Percentiles rank a stretch among this genome's conserved stretches.
phyloP scores from a whole-genome alignment of 1,140 invertebrate genomes.

The Triops longicaudatus region DNA sequence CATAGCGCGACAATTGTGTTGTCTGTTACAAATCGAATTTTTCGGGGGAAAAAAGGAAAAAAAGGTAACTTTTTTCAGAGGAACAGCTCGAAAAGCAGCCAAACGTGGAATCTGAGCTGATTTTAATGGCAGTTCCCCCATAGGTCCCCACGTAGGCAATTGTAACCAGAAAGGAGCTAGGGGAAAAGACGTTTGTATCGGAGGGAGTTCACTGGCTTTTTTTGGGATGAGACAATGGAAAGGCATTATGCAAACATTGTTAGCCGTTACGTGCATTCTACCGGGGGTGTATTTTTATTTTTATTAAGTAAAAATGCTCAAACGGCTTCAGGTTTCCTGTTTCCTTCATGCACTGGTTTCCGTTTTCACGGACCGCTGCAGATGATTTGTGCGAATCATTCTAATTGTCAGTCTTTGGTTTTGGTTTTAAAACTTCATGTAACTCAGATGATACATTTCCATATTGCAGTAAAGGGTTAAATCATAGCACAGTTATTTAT shows the following conservation, averaged over 20 bases:
- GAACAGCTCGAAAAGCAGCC: neutral
- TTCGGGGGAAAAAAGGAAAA: neutral
- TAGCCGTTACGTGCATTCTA: neutral
- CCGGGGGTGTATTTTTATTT: neutral
- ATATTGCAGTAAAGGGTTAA: too few relatives aligned
- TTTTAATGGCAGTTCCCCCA: neutral
- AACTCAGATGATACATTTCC: neutral
- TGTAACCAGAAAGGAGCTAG: neutral
- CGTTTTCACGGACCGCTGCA: neutral
- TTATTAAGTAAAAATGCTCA: neutral
- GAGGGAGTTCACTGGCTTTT: neutral
- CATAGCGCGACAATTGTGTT: neutral
- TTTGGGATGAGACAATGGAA: neutral
- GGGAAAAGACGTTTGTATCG: neutral
- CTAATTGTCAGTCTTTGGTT: neutral
- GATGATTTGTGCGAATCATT: neutral
- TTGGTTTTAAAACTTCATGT: neutral
- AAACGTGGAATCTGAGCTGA: constrained; percentile 14
- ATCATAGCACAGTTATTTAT: too few relatives aligned
- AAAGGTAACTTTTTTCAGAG: neutral
- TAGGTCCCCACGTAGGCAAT: neutral
- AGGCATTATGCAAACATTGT: neutral
- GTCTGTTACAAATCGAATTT: constrained; percentile 15
- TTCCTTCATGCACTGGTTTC: neutral
- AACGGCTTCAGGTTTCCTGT: constrained; percentile 9